Conservation (phyloP, 2,113 vertebrate species). For the Eulemur rufifrons region DNA sequence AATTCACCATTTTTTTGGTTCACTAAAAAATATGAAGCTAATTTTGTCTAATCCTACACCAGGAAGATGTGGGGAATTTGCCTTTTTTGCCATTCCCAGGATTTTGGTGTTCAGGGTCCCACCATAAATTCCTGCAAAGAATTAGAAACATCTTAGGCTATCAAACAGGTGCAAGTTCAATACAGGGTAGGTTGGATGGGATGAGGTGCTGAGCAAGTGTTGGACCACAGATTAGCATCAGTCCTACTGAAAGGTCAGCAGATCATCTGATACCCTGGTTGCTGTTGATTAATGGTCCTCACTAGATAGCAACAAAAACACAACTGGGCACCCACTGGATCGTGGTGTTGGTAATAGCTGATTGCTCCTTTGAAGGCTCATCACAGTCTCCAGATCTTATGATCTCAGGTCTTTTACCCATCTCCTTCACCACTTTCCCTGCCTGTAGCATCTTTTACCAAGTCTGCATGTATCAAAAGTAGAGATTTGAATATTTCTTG, state of each 20-base stretch:
- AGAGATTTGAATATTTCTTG: not conserved
- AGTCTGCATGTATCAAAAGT: not conserved
- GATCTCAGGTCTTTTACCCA: not conserved
- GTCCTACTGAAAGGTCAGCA: not conserved
- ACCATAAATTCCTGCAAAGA: not conserved
- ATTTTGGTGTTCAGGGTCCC: not conserved
- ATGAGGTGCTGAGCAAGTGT: not conserved
- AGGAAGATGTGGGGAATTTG: not conserved
- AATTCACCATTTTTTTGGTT: not conserved
- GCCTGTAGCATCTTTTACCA: not conserved
- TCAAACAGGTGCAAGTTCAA: not conserved
- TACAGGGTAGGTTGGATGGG: not conserved
- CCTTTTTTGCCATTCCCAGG: not conserved
- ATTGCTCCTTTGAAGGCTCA: not conserved
- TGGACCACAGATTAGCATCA: not conserved
- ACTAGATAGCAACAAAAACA: not conserved
- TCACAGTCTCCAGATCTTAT: not conserved
- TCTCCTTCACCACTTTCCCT: not conserved
- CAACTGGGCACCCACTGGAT: not conserved
- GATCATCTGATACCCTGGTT: not conserved
- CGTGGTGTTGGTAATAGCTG: not conserved
- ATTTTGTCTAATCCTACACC: not conserved
- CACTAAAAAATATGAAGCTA: not conserved
- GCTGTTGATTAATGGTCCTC: not conserved
- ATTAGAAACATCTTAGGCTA: not conserved